phyloP scores from a whole-genome alignment of 2,888 invertebrate species.

The Meiosimyza platycephala region DNA sequence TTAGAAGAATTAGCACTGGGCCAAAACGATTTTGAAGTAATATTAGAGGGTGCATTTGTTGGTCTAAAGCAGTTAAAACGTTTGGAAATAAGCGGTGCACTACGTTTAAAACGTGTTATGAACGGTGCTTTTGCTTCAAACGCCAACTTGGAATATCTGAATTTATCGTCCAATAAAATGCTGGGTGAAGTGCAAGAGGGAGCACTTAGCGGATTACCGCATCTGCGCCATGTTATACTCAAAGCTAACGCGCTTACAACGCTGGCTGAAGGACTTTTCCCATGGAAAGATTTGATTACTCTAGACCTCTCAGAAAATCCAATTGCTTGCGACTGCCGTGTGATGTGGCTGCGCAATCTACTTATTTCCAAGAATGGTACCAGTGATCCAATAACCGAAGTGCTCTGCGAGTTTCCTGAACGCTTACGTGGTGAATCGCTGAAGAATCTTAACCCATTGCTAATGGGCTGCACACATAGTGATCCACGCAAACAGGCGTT shows the following conservation, averaged over 20 bases:
- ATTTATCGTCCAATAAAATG: slow-evolving; percentile 82
- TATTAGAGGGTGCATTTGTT: slow-evolving; percentile 81
- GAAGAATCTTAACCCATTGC: slow-evolving; percentile 77
- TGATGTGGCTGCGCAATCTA: slow-evolving; percentile 83
- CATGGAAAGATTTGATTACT: slow-evolving; percentile 81
- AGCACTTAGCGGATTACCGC: slow-evolving; percentile 84
- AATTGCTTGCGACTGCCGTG: slow-evolving; percentile 81
- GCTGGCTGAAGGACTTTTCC: slow-evolving; percentile 81
- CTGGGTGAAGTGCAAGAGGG: slow-evolving; percentile 81
- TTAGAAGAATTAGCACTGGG: slow-evolving; percentile 85
- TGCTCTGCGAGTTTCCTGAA: slow-evolving; percentile 81
- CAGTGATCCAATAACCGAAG: slow-evolving; percentile 61
- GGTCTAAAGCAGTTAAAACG: slow-evolving; percentile 82
- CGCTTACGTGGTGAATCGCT: slow-evolving; percentile 79
- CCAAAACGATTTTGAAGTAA: slow-evolving; percentile 80
- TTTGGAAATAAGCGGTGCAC: slow-evolving; percentile 83
- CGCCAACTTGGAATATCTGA: slow-evolving; percentile 82
- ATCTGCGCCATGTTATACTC: slow-evolving; percentile 80
- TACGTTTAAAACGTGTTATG: slow-evolving; percentile 78
- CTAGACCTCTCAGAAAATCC: slow-evolving; percentile 87
- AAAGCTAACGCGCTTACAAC: slow-evolving; percentile 82
- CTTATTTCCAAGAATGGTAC: slow-evolving; percentile 66
- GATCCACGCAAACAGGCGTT: slow-evolving; percentile 86
- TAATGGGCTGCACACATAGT: slow-evolving; percentile 84
- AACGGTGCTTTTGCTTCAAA: slow-evolving; percentile 85